Evolutionary conservation across 2,797 vertebrate species (phyloP), one percentile per base, ranked within the genome.

Genomic region (Tokudaia muenninki): DNA sequence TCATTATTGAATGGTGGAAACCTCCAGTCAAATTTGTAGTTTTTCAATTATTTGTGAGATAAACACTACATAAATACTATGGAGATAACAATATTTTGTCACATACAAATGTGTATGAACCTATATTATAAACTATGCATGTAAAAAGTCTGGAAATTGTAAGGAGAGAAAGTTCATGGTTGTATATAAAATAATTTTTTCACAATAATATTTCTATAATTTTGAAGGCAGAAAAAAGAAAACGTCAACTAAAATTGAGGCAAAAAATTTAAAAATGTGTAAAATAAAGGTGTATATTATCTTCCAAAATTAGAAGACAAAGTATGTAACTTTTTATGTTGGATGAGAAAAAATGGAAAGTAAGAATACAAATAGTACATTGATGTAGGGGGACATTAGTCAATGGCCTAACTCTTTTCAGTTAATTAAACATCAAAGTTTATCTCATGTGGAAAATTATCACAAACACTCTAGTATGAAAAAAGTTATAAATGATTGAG

Each of bases 241-340:
- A 72, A 93, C 87, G 19, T 94, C 12, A 90, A 89, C 87, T n/a
- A 92, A 63, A 91, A 87, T 2, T 26, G 19, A 3, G 34, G 1
- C 1, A 81, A 80, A 93, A 0, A 90, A 57, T 3, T 86, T 81
- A 37, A 3, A 12, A 94, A 91, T 1, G 17, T 80, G 31, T 83
- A 7, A 34, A 29, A 72, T 12, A 77, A 92, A 94, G 21, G 4
- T 12, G 41, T 50, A 0, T 37, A 31, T 84, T 84, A 37, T 2
- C 3, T 97, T 82, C 21, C 26, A 91, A 93, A 95, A 67, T 61
- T 90, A 55, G 47, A 61, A 92, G 77, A 6, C 61, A 83, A 96
- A 70, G 11, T 6, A 80, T 31, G 3, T 41, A 88, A 12, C 12
- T 19, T 92, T 90, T 74, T 13, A 63, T 74, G 5, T 59, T 95